These are phyloP conservation scores for Dryococelus australis DNA, from an alignment of 2,888 invertebrate species.

Conservation along the genomic window DNA sequence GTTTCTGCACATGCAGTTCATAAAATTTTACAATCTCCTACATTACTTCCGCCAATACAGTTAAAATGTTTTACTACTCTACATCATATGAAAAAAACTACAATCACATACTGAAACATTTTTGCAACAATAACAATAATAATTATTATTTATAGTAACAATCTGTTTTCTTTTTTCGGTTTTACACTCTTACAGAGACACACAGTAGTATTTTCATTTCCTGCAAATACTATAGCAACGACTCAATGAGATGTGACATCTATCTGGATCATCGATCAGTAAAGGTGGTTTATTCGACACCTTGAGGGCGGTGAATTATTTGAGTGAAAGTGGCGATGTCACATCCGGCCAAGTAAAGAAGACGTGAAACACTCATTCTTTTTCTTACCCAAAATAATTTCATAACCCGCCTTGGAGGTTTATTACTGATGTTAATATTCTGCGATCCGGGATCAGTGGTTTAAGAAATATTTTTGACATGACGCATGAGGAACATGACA, in stretches of 20 bases:
- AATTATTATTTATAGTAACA: not conserved
- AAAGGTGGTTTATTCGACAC: not conserved
- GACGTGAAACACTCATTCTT: not conserved
- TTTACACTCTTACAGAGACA: not conserved
- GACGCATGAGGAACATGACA: no score
- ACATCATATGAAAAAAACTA: constrained; percentile 12
- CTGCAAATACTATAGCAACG: not conserved
- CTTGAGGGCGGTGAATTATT: no score
- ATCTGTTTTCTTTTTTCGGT: not conserved
- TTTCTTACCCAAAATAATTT: no score
- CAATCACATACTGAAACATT: constrained; percentile 10
- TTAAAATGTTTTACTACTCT: not conserved
- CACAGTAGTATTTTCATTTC: not conserved
- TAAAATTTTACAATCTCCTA: not conserved
- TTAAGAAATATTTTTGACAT: no score
- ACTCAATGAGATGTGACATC: not conserved
- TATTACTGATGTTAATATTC: no score
- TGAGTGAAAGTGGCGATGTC: not conserved
- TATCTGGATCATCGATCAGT: not conserved
- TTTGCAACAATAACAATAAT: constrained; percentile 16
- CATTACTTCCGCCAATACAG: not conserved
- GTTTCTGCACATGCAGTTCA: not conserved
- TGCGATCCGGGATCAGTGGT: no score
- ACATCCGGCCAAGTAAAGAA: not conserved
- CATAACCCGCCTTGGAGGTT: not conserved